Evolutionary conservation across 2,113 vertebrate genomes (phyloP).

Genomic region (Talpa occidentalis): DNA sequence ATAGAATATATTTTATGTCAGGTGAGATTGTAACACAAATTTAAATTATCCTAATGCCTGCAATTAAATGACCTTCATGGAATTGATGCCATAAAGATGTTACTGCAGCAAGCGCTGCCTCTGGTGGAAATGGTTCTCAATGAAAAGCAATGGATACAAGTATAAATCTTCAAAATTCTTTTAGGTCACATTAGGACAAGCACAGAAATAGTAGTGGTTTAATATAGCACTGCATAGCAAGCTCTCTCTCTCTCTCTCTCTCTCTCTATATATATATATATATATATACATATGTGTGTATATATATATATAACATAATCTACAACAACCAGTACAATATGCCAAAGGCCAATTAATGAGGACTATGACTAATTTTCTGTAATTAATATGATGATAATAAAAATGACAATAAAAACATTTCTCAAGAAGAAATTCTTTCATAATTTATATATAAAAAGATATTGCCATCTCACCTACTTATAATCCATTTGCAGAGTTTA

Average conservation of each 20-base stretch:
- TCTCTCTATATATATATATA: too few relatives aligned
- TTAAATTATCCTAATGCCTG: neutral
- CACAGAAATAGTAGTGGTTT: neutral
- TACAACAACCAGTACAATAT: neutral
- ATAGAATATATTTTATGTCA: neutral
- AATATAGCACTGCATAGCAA: neutral
- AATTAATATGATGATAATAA: neutral
- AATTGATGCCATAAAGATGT: neutral
- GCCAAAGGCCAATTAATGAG: neutral
- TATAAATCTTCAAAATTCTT: neutral
- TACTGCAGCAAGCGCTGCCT: too few relatives aligned
- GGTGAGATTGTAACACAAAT: neutral
- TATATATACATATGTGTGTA: too few relatives aligned
- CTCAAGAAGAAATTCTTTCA: neutral
- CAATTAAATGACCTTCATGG: neutral
- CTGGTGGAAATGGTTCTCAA: neutral
- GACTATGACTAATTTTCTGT: neutral
- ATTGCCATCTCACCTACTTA: neutral
- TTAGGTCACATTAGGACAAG: neutral
- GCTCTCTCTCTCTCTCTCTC: too few relatives aligned
- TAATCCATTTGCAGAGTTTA: slow-evolving; percentile 8
- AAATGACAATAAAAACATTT: neutral
- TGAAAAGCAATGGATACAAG: neutral
- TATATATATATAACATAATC: neutral
- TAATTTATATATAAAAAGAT: neutral